A percentile compares a stretch with the other conserved stretches of the same genome.
Conservation (phyloP, 1,140 invertebrate species). For the Lepidurus packardi region DNA sequence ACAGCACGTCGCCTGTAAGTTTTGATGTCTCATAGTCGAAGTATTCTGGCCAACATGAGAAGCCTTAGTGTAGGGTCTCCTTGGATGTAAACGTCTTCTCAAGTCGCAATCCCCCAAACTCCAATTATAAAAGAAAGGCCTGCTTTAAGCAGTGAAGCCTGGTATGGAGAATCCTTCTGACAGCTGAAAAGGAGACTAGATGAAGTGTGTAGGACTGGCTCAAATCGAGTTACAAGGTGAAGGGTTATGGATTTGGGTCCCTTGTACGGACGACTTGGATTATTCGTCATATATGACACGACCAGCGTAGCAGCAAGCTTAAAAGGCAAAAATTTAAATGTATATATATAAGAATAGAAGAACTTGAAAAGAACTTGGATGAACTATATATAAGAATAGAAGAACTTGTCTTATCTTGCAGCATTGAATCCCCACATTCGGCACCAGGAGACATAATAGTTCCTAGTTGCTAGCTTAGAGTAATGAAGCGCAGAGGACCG, state of each 20-base stretch:
- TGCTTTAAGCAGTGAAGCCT: background rate
- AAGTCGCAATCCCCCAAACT: background rate
- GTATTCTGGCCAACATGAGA: background rate
- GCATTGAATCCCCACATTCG: background rate
- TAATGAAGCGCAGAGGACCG: slow-evolving; percentile 8
- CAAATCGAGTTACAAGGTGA: slow-evolving; percentile 18
- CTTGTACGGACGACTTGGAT: background rate
- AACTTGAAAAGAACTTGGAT: too few species aligned
- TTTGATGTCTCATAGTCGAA: background rate
- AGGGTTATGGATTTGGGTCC: background rate
- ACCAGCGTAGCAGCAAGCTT: too few species aligned
- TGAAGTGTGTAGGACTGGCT: background rate
- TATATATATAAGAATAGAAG: too few species aligned
- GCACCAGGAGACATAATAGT: background rate
- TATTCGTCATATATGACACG: too few species aligned
- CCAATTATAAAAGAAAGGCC: slow-evolving; percentile 1
- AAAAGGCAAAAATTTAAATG: too few species aligned
- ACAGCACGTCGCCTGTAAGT: slow-evolving; percentile 16
- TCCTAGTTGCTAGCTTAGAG: background rate
- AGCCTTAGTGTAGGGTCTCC: background rate
- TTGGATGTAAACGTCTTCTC: background rate
- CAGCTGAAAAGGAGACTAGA: background rate
- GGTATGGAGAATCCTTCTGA: slow-evolving; percentile 18
- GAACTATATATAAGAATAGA: too few species aligned
- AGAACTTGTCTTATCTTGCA: background rate